Percentiles rank a stretch among this genome's conserved stretches.
These are phyloP conservation scores for Germaria angustata DNA, from an alignment of 2,888 invertebrate species.

Conservation along the genomic window DNA sequence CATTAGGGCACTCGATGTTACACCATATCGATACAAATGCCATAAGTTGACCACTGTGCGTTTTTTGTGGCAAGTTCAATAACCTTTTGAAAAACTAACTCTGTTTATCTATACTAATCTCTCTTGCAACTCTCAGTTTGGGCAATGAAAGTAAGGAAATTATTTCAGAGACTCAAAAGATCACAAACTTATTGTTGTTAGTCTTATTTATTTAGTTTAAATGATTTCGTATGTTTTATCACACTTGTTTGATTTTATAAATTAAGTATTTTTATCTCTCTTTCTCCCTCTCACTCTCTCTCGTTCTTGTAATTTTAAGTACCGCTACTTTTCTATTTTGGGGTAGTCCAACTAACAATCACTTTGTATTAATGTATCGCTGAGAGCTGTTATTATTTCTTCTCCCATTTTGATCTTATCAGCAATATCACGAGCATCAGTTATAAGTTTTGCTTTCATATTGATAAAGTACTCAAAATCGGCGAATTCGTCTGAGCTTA, in stretches of 20 bases:
- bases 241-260: constrained; percentile 39
- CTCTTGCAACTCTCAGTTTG: constrained; percentile 59
- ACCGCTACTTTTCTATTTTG: background rate
- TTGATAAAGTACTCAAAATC: constrained; percentile 92
- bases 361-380: constrained; percentile 79
- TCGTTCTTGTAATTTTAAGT: background rate
- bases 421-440: constrained; percentile 89
- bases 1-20: background rate
- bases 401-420: constrained; percentile 91
- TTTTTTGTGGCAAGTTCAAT: background rate
- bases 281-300: background rate
- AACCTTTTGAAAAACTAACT: background rate
- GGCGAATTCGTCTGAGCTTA: constrained; percentile 86
- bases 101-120: constrained; percentile 46
- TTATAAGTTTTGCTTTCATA: constrained; percentile 91
- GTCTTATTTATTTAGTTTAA: constrained; percentile 16
- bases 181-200: constrained; percentile 18
- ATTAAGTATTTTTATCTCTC: constrained; percentile 18
- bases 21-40: background rate
- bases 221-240: constrained; percentile 54
- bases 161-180: constrained; percentile 38
- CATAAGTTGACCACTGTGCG: constrained; percentile 25
- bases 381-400: constrained; percentile 87
- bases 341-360: constrained; percentile 75
- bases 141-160: constrained; percentile 63